Base-by-base conservation (phyloP, 2,888 invertebrate species). In the Ischnura elegans region DNA sequence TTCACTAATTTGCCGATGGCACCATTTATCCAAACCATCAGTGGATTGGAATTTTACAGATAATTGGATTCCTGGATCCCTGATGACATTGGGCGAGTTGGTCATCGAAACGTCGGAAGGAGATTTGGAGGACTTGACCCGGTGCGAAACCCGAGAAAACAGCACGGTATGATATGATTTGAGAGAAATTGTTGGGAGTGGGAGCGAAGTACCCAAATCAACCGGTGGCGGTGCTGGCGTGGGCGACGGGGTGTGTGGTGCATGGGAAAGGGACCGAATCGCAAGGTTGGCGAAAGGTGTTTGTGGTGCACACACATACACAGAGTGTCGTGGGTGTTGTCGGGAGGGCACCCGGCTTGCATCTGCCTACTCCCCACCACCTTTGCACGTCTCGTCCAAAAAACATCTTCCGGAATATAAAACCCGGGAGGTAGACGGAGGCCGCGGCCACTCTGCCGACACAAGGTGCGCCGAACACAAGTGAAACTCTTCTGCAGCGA, bases 361-460 rank as follows among this genome's bases (percentile, higher is more conserved):
- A 43, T 85, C 46, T 42, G 45, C 86, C 86, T 21, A 1, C 86
- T 25, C 43, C 8, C 86, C 25, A 6, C 86, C 45, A 5, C 86
- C 86, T 46, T 21, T 19, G 42, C 85, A 42, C 16, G 76, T 76
- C 43, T n/a, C 86, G n/a, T 19, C 76, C 76, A 76, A 76, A 61
- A 76, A 76, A 45, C 86, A 46, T 46, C 86, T 86, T 86, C 86
- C 86, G 86, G 86, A 86, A 86, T 86, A 86, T 86, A 86, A 86
- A 86, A 86, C 43, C 86, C 21, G 16, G 5, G 4, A 13, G 86
- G 86, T 10, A 36, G 46, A 25, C 86, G 19, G 42, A 21, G 19
- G 42, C 85, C 85, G 85, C 85, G 85, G 42, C 45, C 86, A 46
- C 86, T 46, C 86, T 45, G 42, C 21, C 29, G 36, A 21, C n/a